Evolutionary conservation across 2,113 vertebrate genomes (phyloP).

Genomic region (Mesembrinibis cayennensis): DNA sequence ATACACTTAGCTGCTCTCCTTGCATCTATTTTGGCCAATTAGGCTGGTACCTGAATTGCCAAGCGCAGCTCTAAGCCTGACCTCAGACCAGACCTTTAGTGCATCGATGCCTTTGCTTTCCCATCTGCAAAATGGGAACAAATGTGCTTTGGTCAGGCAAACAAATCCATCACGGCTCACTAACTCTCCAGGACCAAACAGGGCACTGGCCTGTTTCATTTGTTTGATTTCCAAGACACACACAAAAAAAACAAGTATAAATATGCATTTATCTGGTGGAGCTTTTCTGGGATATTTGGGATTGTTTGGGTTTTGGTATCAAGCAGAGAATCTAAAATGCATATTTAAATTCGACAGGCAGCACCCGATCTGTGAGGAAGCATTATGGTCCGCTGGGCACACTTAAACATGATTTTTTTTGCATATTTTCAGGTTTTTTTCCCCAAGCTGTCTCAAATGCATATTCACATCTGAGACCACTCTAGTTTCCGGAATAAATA

Average conservation of each 20-base stretch:
- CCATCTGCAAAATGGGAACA: constrained; percentile 1
- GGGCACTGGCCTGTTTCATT: background rate
- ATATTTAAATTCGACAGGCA: constrained; percentile 73
- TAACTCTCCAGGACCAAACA: background rate
- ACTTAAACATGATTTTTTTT: constrained; percentile 43
- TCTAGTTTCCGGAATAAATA: constrained; percentile 43
- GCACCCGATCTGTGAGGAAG: constrained; percentile 36
- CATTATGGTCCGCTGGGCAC: constrained; percentile 64
- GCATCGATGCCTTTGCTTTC: background rate
- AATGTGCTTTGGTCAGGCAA: background rate
- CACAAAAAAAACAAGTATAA: constrained; percentile 28
- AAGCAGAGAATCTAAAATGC: constrained; percentile 64
- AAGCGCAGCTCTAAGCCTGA: background rate
- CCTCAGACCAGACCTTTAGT: background rate
- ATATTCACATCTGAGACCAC: constrained; percentile 59
- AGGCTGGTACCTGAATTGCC: background rate
- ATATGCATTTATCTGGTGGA: constrained; percentile 64
- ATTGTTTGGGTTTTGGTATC: constrained; percentile 48
- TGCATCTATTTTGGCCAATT: background rate
- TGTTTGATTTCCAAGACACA: constrained; percentile 6
- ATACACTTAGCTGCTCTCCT: background rate
- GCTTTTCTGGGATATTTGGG: constrained; percentile 57
- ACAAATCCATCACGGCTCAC: background rate
- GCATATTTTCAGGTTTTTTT: background rate
- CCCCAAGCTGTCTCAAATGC: constrained; percentile 51